These are phyloP conservation scores for Brachyopa scutellaris DNA, from an alignment of 2,888 invertebrate species.

Conservation along the genomic window DNA sequence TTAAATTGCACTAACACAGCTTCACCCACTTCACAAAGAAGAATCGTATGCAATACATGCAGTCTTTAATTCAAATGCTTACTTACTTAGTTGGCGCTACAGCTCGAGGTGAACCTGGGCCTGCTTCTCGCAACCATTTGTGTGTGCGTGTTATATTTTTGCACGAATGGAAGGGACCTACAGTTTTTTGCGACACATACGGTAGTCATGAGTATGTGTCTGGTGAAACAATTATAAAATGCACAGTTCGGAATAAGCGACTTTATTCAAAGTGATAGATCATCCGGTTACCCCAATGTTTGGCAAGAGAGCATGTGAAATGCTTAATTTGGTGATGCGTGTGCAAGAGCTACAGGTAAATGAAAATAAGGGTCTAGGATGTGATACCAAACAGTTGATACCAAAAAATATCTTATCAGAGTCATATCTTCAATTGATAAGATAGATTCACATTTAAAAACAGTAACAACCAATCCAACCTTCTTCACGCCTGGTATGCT, in stretches of 20 bases:
- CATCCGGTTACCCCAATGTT: constrained; percentile 20
- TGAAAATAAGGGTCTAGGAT: constrained; percentile 22
- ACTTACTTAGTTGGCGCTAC: constrained; percentile 12
- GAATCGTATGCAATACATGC: too few relatives aligned
- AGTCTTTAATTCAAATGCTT: background rate
- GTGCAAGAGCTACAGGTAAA: background rate
- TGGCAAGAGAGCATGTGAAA: constrained; percentile 27
- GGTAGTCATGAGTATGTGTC: constrained; percentile 14
- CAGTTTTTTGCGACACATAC: too few relatives aligned
- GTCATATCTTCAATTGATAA: too few relatives aligned
- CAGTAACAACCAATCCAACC: too few relatives aligned
- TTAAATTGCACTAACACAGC: constrained; percentile 19
- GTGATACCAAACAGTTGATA: constrained; percentile 31
- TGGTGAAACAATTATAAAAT: constrained; percentile 19
- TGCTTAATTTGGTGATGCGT: constrained; percentile 14
- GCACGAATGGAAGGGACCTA: too few relatives aligned
- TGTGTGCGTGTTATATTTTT: too few relatives aligned
- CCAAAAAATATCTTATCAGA: too few relatives aligned
- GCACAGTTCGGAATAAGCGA: constrained; percentile 5
- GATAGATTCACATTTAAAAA: too few relatives aligned
- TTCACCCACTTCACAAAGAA: constrained; percentile 27
- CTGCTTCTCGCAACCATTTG: too few relatives aligned
- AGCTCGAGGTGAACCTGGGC: too few relatives aligned
- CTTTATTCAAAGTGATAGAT: constrained; percentile 34
- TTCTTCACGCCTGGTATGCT: too few relatives aligned